Conservation (phyloP, 92 coral and sea anemone genomes). For the Siderastrea siderea region DNA sequence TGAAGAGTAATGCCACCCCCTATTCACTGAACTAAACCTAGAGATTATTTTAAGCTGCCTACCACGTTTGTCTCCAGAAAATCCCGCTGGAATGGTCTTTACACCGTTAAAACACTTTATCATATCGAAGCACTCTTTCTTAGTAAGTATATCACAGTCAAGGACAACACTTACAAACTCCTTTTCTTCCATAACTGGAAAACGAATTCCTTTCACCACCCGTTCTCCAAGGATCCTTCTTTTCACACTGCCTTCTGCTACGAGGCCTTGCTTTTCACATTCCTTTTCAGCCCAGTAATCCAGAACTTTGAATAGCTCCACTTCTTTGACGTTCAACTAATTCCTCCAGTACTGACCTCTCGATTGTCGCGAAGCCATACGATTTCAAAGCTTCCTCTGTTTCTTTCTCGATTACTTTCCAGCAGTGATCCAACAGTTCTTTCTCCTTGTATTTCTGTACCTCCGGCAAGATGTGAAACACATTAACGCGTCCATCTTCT, state of each 20-base stretch:
- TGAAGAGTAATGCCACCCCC: background rate
- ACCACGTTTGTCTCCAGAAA: background rate
- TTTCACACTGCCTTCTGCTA: conserved; percentile 40
- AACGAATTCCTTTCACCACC: conserved; percentile 47
- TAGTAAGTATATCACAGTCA: conserved; percentile 6
- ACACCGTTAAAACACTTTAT: conserved; percentile 5
- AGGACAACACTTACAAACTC: conserved; percentile 41
- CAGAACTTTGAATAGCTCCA: conserved; percentile 69
- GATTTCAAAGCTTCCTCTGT: conserved; percentile 57
- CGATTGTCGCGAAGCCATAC: conserved; percentile 44
- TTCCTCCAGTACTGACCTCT: conserved; percentile 25
- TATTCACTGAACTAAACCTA: background rate
- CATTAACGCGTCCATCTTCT: conserved; percentile 57
- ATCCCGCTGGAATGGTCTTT: background rate
- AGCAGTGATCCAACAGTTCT: conserved; percentile 52
- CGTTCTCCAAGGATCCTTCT: conserved; percentile 69
- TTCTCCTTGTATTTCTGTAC: conserved; percentile 52
- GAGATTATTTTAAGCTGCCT: background rate
- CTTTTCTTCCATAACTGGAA: conserved; percentile 36
- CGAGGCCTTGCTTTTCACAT: conserved; percentile 26
- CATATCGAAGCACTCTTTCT: background rate
- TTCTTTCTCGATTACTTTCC: conserved; percentile 60
- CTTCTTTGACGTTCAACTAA: conserved; percentile 48
- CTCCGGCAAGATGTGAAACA: conserved; percentile 52
- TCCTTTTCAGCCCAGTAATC: conserved; percentile 56